Percentiles rank a stretch among this genome's conserved stretches.
phyloP scores from a whole-genome alignment of 2,113 vertebrate genomes.

The Cisticola juncidis region DNA sequence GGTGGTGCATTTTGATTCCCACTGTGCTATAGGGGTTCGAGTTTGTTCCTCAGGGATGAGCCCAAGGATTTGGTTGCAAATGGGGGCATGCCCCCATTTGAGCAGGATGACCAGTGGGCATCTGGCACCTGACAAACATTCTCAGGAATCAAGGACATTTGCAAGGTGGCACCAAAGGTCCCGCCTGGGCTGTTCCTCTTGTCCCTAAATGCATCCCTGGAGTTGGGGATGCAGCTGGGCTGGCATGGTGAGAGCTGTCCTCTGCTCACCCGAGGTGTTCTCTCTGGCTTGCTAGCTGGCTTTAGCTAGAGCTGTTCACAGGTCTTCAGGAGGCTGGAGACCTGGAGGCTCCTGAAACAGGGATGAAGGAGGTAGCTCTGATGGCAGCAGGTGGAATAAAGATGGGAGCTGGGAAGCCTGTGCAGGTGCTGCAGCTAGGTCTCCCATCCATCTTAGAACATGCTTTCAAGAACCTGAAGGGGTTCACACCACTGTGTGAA shows the following conservation, averaged over 20 bases:
- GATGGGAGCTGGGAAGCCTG: not conserved
- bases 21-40: not conserved
- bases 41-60: not conserved
- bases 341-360: not conserved
- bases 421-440: not conserved
- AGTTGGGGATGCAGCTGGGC: not conserved
- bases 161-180: not conserved
- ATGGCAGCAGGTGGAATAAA: not conserved
- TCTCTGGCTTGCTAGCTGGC: not conserved
- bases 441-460: not conserved
- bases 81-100: not conserved
- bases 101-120: accelerated
- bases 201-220: not conserved
- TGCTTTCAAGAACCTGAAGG: accelerated
- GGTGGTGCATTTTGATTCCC: not conserved
- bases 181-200: not conserved
- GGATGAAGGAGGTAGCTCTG: not conserved
- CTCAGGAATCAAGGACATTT: not conserved
- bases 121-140: not conserved
- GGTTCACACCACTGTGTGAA: not conserved
- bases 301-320: not conserved
- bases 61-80: not conserved
- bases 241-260: not conserved
- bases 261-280: accelerated
- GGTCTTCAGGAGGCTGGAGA: not conserved